These are phyloP conservation scores for Mirounga angustirostris DNA, from an alignment of 2,113 vertebrate genomes.

Conservation along the genomic window DNA sequence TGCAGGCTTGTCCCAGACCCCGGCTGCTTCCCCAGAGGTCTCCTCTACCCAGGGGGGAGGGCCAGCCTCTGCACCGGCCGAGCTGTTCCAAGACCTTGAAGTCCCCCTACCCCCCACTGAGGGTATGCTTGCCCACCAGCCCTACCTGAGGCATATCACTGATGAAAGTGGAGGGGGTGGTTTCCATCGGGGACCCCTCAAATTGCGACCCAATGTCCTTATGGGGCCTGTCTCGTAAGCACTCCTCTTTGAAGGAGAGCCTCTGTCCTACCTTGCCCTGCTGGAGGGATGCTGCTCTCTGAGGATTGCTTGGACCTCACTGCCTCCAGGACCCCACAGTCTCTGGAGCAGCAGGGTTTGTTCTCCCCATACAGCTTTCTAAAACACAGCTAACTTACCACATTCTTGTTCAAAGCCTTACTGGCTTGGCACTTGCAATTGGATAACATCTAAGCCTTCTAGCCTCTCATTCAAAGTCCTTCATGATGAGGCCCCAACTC, in stretches of 20 bases:
- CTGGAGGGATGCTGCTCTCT: not conserved
- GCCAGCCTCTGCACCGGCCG: not conserved
- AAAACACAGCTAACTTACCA: not conserved
- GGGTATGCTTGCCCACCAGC: not conserved
- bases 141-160: not conserved
- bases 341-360: not conserved
- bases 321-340: not conserved
- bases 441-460: not conserved
- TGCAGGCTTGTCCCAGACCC: not conserved
- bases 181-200: not conserved
- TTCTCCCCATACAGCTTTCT: not conserved
- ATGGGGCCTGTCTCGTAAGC: not conserved
- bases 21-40: not conserved
- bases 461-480: not conserved
- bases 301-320: not conserved
- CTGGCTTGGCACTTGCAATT: not conserved
- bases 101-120: too few relatives aligned
- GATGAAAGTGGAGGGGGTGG: not conserved
- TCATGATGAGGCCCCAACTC: not conserved
- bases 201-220: not conserved
- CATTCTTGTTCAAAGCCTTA: not conserved
- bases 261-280: not conserved
- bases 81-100: not conserved
- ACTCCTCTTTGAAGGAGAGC: not conserved
- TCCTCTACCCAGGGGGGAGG: not conserved